Conservation (phyloP, 2,888 invertebrate genomes). For the Acrobeloides nanus region DNA sequence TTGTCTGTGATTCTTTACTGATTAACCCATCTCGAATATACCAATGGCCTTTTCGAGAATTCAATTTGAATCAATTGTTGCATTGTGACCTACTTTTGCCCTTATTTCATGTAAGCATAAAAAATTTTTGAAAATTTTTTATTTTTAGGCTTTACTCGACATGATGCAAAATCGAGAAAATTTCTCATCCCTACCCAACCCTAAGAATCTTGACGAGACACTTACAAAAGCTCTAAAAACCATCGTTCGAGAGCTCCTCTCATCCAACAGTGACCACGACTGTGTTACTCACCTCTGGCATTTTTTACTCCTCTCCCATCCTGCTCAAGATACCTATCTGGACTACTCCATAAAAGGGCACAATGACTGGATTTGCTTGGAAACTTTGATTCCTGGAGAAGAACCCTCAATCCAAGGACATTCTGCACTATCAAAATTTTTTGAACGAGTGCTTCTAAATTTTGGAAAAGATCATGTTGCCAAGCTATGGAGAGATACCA, state of each 20-base stretch:
- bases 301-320: conserved; percentile 43
- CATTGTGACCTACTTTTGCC: conserved; percentile 2
- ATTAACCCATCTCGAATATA: background rate
- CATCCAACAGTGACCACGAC: background rate
- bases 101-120: conserved; percentile 7
- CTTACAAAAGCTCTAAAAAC: background rate
- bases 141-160: conserved; percentile 18
- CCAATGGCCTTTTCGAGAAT: background rate
- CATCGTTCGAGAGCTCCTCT: background rate
- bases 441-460: conserved; percentile 8
- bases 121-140: conserved; percentile 3
- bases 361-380: conserved; percentile 27
- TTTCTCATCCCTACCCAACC: background rate
- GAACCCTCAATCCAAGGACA: background rate
- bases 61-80: conserved; percentile 9
- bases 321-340: conserved; percentile 37
- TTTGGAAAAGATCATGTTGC: conserved; percentile 10
- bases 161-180: conserved; percentile 12
- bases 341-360: conserved; percentile 30
- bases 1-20: conserved; percentile 5
- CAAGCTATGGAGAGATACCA: too few relatives aligned
- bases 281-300: conserved; percentile 28
- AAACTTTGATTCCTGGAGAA: conserved; percentile 7
- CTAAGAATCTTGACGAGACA: conserved; percentile 2
- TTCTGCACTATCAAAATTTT: too few relatives aligned